Evolutionary conservation across 2,113 vertebrate species (phyloP).

Genomic region (Nesogale talazaci): DNA sequence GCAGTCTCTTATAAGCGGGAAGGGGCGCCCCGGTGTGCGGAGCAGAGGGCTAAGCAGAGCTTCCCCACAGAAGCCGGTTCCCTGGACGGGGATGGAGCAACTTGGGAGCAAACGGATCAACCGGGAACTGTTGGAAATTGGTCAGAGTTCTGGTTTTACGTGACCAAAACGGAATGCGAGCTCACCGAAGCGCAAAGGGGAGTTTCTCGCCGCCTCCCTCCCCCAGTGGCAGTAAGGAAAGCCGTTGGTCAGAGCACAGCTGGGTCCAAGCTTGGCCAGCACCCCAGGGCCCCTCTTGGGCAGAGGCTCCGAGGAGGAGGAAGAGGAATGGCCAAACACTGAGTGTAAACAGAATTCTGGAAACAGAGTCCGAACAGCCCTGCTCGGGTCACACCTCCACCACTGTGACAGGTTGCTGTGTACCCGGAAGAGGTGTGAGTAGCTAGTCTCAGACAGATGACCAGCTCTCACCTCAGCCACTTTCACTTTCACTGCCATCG

Average conservation of each 20-base stretch:
- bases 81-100: neutral
- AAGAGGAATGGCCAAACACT: neutral
- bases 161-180: slow-evolving; percentile 26
- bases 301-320: too few species aligned
- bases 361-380: neutral
- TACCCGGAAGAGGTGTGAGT: neutral
- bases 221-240: neutral
- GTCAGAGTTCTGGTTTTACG: slow-evolving; percentile 36
- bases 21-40: neutral
- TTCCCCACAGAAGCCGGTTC: slow-evolving; percentile 6
- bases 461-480: neutral
- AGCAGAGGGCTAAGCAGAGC: neutral
- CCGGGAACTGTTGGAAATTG: slow-evolving; percentile 25
- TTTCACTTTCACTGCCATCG: neutral
- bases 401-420: neutral
- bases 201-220: too few species aligned
- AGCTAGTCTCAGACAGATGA: slow-evolving; percentile 11
- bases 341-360: neutral
- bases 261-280: neutral
- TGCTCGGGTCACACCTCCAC: neutral
- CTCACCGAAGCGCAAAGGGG: slow-evolving; percentile 18
- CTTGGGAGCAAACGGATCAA: slow-evolving; percentile 19
- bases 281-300: neutral
- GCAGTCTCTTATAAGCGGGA: neutral
- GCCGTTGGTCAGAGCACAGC: neutral